phyloP scores from a whole-genome alignment of 2,113 vertebrate genomes.

The Cathartes aura region DNA sequence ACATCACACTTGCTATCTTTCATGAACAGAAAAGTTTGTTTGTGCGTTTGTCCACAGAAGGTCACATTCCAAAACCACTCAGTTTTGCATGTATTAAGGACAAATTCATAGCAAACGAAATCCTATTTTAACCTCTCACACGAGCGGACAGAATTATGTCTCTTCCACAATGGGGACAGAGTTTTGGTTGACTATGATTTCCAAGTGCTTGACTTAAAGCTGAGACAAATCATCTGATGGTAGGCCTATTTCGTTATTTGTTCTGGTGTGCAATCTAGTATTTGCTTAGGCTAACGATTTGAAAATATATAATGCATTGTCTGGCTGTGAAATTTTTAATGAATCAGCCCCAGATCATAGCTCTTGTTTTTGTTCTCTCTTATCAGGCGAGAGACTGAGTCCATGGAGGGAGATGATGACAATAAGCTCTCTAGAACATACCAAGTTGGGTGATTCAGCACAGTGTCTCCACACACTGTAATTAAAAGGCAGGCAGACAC shows the following conservation, averaged over 20 bases:
- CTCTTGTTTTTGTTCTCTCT: slow-evolving; percentile 19
- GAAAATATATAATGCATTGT: neutral
- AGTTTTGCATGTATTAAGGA: neutral
- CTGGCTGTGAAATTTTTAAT: slow-evolving; percentile 25
- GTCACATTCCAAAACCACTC: neutral
- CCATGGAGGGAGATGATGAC: slow-evolving; percentile 35
- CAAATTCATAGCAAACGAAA: neutral
- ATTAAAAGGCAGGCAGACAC: slow-evolving; percentile 72
- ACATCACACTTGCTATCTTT: neutral
- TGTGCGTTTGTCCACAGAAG: neutral
- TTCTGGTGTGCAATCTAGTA: neutral
- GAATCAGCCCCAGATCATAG: slow-evolving; percentile 18
- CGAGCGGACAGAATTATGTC: neutral
- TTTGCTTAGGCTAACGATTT: slow-evolving; percentile 13
- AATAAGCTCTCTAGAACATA: slow-evolving; percentile 46
- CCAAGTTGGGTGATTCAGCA: slow-evolving; percentile 53
- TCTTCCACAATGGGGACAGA: neutral
- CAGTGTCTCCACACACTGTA: slow-evolving; percentile 38
- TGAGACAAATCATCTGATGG: neutral
- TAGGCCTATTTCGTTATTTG: neutral
- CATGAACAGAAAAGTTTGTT: neutral
- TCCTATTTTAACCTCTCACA: neutral
- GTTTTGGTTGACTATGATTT: neutral
- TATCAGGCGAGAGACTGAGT: slow-evolving; percentile 35
- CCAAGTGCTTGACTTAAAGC: neutral